phyloP scores from a whole-genome alignment of 1,140 invertebrate genomes.

The Drosophila sp. region DNA sequence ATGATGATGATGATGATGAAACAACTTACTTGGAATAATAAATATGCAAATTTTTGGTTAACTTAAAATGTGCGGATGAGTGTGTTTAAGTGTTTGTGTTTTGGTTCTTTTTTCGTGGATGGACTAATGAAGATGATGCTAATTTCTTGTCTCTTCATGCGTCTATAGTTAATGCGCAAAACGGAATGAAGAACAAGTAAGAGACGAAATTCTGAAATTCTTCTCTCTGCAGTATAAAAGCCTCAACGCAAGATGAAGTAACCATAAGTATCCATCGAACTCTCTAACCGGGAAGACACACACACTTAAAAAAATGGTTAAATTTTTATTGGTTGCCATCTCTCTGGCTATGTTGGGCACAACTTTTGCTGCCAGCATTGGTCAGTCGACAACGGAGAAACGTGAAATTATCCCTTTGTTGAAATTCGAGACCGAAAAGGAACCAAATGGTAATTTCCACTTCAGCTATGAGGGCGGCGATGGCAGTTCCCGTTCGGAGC shows the following conservation, averaged over 20 bases:
- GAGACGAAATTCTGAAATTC: slow-evolving; percentile 57
- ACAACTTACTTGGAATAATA: slow-evolving; percentile 37
- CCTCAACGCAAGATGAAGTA: slow-evolving; percentile 31
- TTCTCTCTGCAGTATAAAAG: slow-evolving; percentile 59
- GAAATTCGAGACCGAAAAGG: slow-evolving; percentile 55
- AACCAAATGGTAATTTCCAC: slow-evolving; percentile 65
- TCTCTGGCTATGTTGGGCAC: slow-evolving; percentile 42
- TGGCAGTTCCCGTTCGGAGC: slow-evolving; percentile 57
- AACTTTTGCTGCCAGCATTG: slow-evolving; percentile 42
- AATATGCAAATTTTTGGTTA: slow-evolving; percentile 62
- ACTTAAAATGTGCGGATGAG: background rate
- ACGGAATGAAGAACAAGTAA: background rate
- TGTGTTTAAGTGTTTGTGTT: too few relatives aligned
- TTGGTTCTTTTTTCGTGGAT: slow-evolving; percentile 13
- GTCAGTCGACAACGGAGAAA: slow-evolving; percentile 47
- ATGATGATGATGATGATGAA: slow-evolving; percentile 7
- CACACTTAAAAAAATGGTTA: slow-evolving; percentile 48
- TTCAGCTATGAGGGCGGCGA: slow-evolving; percentile 72
- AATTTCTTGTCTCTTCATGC: slow-evolving; percentile 30
- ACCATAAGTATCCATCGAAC: slow-evolving; percentile 48
- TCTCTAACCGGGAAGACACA: slow-evolving; percentile 38
- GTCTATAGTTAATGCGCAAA: slow-evolving; percentile 9
- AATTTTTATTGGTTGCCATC: slow-evolving; percentile 50
- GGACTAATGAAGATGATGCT: slow-evolving; percentile 13
- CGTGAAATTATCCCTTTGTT: slow-evolving; percentile 53